Conservation (phyloP, 1,140 invertebrate species). For the Caerostris extrusa region DNA sequence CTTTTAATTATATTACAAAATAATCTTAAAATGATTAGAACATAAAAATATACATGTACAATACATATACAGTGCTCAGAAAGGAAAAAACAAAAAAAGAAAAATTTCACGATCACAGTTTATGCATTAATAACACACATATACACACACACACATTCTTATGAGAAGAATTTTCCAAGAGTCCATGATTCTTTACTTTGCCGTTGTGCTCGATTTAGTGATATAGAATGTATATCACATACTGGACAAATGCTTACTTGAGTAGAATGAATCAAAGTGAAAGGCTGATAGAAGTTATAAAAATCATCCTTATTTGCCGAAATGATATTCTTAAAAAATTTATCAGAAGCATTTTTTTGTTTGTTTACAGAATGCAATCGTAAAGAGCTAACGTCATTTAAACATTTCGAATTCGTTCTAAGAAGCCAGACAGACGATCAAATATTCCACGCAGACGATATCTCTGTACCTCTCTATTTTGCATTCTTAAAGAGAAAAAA, state of each 20-base stretch:
- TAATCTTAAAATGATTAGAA: constrained; percentile 53
- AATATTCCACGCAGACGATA: too few relatives aligned
- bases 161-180: constrained; percentile 45
- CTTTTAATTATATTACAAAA: constrained; percentile 61
- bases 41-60: constrained; percentile 66
- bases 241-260: constrained; percentile 50
- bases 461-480: too few relatives aligned
- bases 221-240: constrained; percentile 59
- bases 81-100: constrained; percentile 7
- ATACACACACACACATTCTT: constrained; percentile 40
- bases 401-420: too few relatives aligned
- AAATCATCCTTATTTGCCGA: too few relatives aligned
- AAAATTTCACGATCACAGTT: constrained; percentile 60
- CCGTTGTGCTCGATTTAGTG: constrained; percentile 54
- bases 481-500: too few relatives aligned
- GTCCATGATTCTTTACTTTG: constrained; percentile 62
- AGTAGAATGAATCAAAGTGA: not conserved
- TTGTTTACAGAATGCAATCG: too few relatives aligned
- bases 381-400: too few relatives aligned
- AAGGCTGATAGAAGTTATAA: not conserved
- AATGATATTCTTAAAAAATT: too few relatives aligned
- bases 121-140: constrained; percentile 67
- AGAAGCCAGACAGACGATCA: too few relatives aligned
- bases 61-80: constrained; percentile 64
- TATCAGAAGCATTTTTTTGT: too few relatives aligned